Evolutionary conservation across 2,888 invertebrate species (phyloP), one percentile per base, ranked within the genome.

Genomic region (Aphelenchoides bicaudatus): DNA sequence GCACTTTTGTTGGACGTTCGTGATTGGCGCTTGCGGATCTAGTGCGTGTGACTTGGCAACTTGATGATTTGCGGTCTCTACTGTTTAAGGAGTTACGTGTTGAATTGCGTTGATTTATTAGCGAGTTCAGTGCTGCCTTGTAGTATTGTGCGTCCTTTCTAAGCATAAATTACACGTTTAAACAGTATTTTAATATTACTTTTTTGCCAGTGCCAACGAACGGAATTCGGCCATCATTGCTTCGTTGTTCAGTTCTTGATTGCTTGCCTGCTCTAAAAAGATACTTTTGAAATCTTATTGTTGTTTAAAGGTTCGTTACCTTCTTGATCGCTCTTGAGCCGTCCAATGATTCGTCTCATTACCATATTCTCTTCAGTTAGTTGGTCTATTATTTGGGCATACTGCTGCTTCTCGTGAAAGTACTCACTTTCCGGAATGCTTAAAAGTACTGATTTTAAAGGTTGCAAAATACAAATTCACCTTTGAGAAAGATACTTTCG

Each of bases 341-440:
- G 23, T 27, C 52, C 52, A 30, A 51, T 51, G 1, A 51, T 51
- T 34, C 28, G 47, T 19, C 65, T 43, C 47, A 63, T 19, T n/a
- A 66, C 52, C 59, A 63, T 66, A 29, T 63, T 63, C 34, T 63
- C 63, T 21, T 65, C 65, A n/a, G 65, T 66, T 34, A 63, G 43
- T 25, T 51, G 37, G 28, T 61, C 50, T 21, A 63, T 66, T 31
- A 65, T 54, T 16, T 56, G 52, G 25, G 51, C 60, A 38, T 63
- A 63, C 27, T 66, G 61, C 6, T 66, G 51, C 28, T 66, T 65
- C 39, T 63, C 63, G 2, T 53, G 49, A 23, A 63, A 38, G 27
- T 55, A 66, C 31, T 62, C 63, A 10, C 34, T 21, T 58, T 62
- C 61, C n/a, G 59, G 59, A 8, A 59, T 53, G 27, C 58, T 58